Percentiles rank a stretch among this genome's conserved stretches.
These are phyloP conservation scores for Sphinx pinastri DNA, from an alignment of 2,888 invertebrate species.

Conservation along the genomic window DNA sequence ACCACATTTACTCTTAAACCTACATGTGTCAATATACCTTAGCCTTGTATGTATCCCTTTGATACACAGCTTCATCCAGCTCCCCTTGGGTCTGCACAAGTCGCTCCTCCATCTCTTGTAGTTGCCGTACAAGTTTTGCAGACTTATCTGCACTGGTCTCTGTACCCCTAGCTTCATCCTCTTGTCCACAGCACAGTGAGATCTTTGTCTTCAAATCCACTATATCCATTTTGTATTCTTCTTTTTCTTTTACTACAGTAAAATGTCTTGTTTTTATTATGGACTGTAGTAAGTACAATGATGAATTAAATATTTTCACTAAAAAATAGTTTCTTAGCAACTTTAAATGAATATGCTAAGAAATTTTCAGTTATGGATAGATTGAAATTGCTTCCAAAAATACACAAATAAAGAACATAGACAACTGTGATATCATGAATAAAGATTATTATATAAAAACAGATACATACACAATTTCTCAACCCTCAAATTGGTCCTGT, in stretches of 20 bases:
- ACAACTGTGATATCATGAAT: background rate
- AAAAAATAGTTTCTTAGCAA: too few relatives aligned
- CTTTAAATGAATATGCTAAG: background rate
- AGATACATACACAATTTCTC: constrained; percentile 76
- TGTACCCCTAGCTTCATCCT: constrained; percentile 44
- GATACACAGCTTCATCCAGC: constrained; percentile 78
- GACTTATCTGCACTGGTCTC: constrained; percentile 49
- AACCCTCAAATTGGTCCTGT: constrained; percentile 78
- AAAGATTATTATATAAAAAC: background rate
- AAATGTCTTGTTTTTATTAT: background rate
- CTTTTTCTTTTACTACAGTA: constrained; percentile 70
- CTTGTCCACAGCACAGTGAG: constrained; percentile 64
- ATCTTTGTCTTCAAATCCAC: constrained; percentile 68
- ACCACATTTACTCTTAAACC: too few relatives aligned
- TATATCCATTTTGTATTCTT: constrained; percentile 69
- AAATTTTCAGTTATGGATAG: too few relatives aligned
- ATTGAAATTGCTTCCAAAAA: too few relatives aligned
- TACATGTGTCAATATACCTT: constrained; percentile 55
- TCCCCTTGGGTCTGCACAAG: constrained; percentile 78
- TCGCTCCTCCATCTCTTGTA: constrained; percentile 80
- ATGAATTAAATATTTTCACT: background rate
- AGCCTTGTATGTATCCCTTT: constrained; percentile 75
- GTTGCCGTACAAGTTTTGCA: constrained; percentile 66
- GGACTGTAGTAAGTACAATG: background rate
- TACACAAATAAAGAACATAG: too few relatives aligned